Conservation (phyloP, 2,797 vertebrate genomes). For the Taenioides sp. region DNA sequence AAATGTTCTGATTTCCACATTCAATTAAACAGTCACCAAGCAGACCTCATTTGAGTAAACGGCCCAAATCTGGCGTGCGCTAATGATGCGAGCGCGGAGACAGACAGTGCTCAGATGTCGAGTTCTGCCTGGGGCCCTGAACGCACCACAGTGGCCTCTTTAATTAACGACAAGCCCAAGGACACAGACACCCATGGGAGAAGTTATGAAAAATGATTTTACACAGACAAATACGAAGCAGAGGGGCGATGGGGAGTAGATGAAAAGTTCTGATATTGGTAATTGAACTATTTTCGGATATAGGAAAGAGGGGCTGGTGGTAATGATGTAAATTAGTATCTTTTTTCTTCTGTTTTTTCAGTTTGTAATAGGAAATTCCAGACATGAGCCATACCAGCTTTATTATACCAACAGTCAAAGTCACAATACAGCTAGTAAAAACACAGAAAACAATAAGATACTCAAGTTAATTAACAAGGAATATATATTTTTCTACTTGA, state of each 20-base stretch:
- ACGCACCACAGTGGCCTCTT: constrained; percentile 20
- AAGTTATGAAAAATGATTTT: neutral
- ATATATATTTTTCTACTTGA: too few species aligned
- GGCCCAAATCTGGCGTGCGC: neutral
- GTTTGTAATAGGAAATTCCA: too few species aligned
- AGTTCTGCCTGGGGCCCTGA: constrained; percentile 8
- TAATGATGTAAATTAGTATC: neutral
- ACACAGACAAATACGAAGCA: neutral
- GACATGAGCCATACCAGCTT: too few species aligned
- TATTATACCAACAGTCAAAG: too few species aligned
- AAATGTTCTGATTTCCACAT: neutral
- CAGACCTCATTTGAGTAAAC: neutral
- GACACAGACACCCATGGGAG: constrained; percentile 12
- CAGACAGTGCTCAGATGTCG: constrained; percentile 19
- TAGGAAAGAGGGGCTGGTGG: neutral
- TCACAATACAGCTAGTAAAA: too few species aligned
- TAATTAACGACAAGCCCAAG: constrained; percentile 31
- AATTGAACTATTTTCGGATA: neutral
- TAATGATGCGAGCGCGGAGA: constrained; percentile 1
- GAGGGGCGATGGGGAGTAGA: neutral
- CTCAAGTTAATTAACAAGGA: too few species aligned
- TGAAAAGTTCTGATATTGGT: neutral
- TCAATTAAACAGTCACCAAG: constrained; percentile 7
- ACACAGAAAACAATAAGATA: too few species aligned
- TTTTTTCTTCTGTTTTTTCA: neutral